phyloP scores from a whole-genome alignment of 2,113 vertebrate genomes.

The Motacilla tschutschensis region DNA sequence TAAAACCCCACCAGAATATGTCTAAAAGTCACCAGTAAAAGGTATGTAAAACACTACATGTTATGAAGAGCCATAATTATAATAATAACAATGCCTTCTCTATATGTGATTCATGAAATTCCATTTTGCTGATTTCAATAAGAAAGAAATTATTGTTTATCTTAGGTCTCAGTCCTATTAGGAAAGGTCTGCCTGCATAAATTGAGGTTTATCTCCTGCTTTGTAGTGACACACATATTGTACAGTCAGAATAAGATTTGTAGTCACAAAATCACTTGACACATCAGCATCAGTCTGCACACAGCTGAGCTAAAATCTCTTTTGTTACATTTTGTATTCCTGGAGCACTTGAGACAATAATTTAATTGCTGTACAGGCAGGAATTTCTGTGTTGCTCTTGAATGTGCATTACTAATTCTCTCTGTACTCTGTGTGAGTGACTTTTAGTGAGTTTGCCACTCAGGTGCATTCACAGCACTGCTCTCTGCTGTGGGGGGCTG shows the following conservation, averaged over 20 bases:
- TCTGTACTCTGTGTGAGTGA: not conserved
- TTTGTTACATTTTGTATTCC: not conserved
- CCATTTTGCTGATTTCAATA: slow-evolving; percentile 7
- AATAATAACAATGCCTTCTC: not conserved
- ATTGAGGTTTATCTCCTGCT: slow-evolving; percentile 10
- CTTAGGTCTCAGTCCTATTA: not conserved
- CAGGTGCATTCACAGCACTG: slow-evolving; percentile 11
- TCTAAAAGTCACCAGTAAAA: not conserved
- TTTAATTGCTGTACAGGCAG: not conserved
- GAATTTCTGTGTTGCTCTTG: not conserved
- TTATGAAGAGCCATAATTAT: not conserved
- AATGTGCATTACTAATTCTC: not conserved
- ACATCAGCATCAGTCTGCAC: not conserved
- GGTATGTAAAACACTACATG: not conserved
- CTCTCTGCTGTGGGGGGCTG: not conserved
- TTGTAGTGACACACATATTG: not conserved
- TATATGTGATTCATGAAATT: not conserved
- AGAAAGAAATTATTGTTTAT: slow-evolving; percentile 17
- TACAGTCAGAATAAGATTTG: not conserved
- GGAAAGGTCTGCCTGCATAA: slow-evolving; percentile 19
- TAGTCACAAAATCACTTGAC: not conserved
- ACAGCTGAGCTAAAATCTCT: not conserved
- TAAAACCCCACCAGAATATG: not conserved
- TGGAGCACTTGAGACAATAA: not conserved
- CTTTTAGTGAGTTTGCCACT: not conserved